Evolutionary conservation across 2,113 vertebrate genomes (phyloP), one percentile per base, ranked within the genome.

Genomic region (Progne subis): DNA sequence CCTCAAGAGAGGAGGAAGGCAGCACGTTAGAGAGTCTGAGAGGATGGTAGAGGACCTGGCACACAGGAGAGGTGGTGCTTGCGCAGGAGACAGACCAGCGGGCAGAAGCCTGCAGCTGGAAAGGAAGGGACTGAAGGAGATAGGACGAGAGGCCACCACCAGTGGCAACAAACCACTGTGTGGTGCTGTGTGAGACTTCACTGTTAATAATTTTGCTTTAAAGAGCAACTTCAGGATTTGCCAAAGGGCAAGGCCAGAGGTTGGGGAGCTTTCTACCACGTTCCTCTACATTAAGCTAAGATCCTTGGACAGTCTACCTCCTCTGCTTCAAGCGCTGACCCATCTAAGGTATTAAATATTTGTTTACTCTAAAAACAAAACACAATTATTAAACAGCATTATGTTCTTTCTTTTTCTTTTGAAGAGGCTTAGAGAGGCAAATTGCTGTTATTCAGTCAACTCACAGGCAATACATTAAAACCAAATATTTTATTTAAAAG

Each of bases 401-500:
- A 63, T 21, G 49, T 15, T 50, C 10, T 31, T 78, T 29, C 24
- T 61, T 94, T 29, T 60, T 41, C 37, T 44, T 87, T 59, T 64
- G 44, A 87, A 61, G 37, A 61, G 25, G 8, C 14, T 80, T 37
- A 55, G n/a, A 72, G 52, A 77, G 15, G 32, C 43, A 92, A 95
- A 78, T 14, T 71, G 41, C 31, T 64, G 14, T 37, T 21, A 23
- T 11, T 85, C 29, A 18, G 34, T 49, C 9, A 4, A 49, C 13
- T 47, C 24, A 1, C 9, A 82, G 18, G 23, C 46, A 71, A 84
- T 20, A 28, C 12, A 15, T 37, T 47, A 49, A 82, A 61, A 37
- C 43, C 59, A 94, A 83, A n/a, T 64, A 55, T 60, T 94, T 92
- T 32, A 90, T 34, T 69, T 88, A 29, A 70, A 86, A 71, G 67